Evolutionary conservation across 2,113 vertebrate species (phyloP).

Genomic region (Aegithalos caudatus): DNA sequence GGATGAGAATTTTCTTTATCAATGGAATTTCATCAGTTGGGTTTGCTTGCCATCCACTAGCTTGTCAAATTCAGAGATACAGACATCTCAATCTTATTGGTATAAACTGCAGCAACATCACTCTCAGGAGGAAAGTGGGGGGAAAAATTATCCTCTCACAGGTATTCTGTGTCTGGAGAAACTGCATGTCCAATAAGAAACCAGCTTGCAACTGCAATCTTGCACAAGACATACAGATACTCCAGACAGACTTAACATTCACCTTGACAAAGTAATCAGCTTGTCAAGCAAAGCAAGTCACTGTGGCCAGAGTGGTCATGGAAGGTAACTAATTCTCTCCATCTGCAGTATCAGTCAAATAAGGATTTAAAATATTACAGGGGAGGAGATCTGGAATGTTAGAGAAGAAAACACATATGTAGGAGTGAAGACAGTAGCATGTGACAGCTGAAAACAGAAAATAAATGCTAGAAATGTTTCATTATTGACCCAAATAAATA

Average conservation of each 20-base stretch:
- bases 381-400: neutral
- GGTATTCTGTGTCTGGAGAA: neutral
- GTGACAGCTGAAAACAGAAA: neutral
- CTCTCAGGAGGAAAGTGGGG: neutral
- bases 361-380: slow-evolving; percentile 1
- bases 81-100: neutral
- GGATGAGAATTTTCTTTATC: neutral
- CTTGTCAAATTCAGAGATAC: neutral
- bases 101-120: neutral
- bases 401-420: neutral
- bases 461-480: neutral
- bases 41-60: neutral
- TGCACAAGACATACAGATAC: neutral
- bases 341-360: neutral
- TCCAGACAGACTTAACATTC: neutral
- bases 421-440: neutral
- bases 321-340: neutral
- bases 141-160: neutral
- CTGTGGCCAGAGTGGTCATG: neutral
- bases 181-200: neutral
- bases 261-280: slow-evolving; percentile 18
- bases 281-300: neutral
- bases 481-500: neutral
- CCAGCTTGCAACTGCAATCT: neutral
- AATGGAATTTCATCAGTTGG: neutral